Base-by-base conservation (phyloP, 2,888 invertebrate species). In the Biston stratarius region DNA sequence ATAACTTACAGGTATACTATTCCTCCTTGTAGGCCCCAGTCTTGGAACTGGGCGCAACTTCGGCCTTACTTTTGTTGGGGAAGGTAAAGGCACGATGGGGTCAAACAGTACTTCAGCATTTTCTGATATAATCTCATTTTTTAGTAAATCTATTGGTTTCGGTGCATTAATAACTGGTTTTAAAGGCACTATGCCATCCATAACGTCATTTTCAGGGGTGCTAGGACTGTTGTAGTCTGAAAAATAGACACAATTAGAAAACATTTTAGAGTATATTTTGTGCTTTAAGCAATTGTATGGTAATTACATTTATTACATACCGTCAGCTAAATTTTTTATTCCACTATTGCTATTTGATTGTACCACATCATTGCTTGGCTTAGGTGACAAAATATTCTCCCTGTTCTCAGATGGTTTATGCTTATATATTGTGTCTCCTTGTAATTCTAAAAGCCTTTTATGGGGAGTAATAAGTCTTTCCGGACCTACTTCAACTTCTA, bases 41-140 rank as follows among this genome's bases (percentile, higher is more conserved):
- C 96, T 93, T 0, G 97, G 97, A 6, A 95, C 95, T 5, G 97
- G 96, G 47, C 96, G 94, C 44, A 97, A 95, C 70, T 96, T 95
- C 0, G 95, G 94, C 2, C 97, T 92, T 57, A 95, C 95, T 88
- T 96, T 97, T 69, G 91, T 93, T 0, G 95, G 95, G 0, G 95
- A 94, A 6, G 95, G 95, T 55, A 95, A 82, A 3, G 94, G 94
- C 8, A 94, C 87, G 57, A 94, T 94, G 0, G 94, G 94, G 65
- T 94, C 94, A 82, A 94, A 94, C 8, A 90, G 77, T 0, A 90
- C 91, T 80, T 92, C 89, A 34, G 90, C 92, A 83, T 90, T 88
- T 70, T 92, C 93, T 9, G 92, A 91, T 81, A 91, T 92, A 7
- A 92, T 90, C 64, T 92, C 91, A 83, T 85, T 91, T 61, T 92